A percentile compares a stretch with the other conserved stretches of the same genome.
Evolutionary conservation across 1,140 invertebrate species (phyloP).

Genomic region (Drosophila gunungcola): DNA sequence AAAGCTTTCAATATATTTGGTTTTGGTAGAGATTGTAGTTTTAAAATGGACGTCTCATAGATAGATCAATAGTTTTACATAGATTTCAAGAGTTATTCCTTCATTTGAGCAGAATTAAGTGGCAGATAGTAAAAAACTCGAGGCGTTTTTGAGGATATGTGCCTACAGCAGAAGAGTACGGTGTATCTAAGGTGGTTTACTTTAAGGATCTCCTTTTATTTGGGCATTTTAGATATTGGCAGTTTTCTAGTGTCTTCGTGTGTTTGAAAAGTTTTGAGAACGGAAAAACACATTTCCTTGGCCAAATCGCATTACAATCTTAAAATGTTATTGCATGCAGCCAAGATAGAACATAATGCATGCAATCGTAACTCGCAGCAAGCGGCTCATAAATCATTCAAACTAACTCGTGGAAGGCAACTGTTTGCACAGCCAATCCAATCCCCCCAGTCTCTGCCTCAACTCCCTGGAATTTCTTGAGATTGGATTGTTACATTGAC

Average conservation of each 20-base stretch:
- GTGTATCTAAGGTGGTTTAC: constrained; percentile 40
- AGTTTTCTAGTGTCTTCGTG: constrained; percentile 53
- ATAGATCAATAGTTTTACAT: constrained; percentile 34
- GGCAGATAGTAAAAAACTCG: constrained; percentile 16
- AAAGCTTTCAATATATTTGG: constrained; percentile 32
- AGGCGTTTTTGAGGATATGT: constrained; percentile 19
- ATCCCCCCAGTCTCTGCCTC: constrained; percentile 1
- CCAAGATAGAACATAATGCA: constrained; percentile 10
- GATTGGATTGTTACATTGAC: constrained; percentile 34
- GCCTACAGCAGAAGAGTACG: constrained; percentile 16
- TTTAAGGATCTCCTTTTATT: constrained; percentile 16
- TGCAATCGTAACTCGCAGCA: constrained; percentile 12
- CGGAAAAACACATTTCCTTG: constrained; percentile 13
- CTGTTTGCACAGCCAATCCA: constrained; percentile 43
- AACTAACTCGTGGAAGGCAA: constrained; percentile 21
- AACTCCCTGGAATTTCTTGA: constrained; percentile 6
- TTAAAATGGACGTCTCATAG: constrained; percentile 54
- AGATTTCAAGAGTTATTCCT: constrained; percentile 12
- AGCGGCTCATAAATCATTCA: constrained; percentile 42
- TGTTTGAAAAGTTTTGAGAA: constrained; percentile 20
- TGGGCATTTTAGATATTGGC: constrained; percentile 46
- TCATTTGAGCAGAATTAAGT: constrained; percentile 40
- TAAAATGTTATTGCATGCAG: constrained; percentile 7
- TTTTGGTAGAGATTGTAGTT: constrained; percentile 25
- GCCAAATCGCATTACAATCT: constrained; percentile 24